A percentile compares a stretch with the other conserved stretches of the same genome.
Evolutionary conservation across 2,113 vertebrate species (phyloP).

Genomic region (Aptenodytes forsteri): DNA sequence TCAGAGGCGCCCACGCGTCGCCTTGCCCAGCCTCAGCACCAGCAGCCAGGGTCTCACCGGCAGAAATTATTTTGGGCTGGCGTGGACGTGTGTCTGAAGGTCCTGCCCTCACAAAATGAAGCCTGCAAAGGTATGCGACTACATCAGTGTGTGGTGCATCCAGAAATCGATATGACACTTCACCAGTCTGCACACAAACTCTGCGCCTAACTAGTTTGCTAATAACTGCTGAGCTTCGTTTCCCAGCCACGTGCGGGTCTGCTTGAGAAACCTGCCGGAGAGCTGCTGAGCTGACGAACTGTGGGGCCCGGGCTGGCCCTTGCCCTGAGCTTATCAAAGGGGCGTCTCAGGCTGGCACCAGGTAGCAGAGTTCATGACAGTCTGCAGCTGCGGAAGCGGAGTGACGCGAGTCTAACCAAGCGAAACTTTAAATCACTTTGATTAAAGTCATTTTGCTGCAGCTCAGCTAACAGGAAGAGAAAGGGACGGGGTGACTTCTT

Average conservation of each 20-base stretch:
- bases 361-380: accelerated
- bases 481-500: background rate
- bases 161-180: accelerated
- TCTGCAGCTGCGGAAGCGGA: background rate
- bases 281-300: background rate
- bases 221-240: background rate
- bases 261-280: background rate
- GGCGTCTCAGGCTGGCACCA: accelerated
- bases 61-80: background rate
- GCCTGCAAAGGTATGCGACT: background rate
- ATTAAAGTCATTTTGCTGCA: background rate
- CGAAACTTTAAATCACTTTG: accelerated
- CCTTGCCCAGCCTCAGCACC: background rate
- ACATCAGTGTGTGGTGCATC: accelerated
- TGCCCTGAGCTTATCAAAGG: accelerated
- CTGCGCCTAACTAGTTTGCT: background rate
- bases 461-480: background rate
- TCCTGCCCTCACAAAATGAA: background rate
- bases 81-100: accelerated
- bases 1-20: background rate
- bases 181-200: background rate
- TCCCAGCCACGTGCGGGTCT: accelerated
- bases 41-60: background rate
- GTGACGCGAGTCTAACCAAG: background rate
- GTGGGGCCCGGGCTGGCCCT: background rate